These are phyloP conservation scores for Syrrhaptes paradoxus DNA, from an alignment of 2,113 vertebrate species.

Conservation along the genomic window DNA sequence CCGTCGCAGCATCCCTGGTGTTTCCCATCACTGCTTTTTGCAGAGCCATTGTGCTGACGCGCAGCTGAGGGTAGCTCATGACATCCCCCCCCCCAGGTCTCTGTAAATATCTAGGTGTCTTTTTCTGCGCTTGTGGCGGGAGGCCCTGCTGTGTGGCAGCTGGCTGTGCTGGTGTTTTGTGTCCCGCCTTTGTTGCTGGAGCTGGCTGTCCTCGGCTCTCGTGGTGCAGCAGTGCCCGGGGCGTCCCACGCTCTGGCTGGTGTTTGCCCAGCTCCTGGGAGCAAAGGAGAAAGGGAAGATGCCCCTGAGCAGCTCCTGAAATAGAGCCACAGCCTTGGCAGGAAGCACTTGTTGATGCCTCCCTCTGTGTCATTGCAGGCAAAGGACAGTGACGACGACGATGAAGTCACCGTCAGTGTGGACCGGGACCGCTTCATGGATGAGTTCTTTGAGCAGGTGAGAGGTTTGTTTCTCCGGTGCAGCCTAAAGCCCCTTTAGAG, in stretches of 20 bases:
- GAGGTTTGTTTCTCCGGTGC: neutral
- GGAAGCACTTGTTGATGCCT: neutral
- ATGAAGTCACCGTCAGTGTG: slow-evolving; percentile 82
- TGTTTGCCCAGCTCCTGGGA: neutral
- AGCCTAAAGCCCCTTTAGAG: neutral
- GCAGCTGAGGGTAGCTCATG: neutral
- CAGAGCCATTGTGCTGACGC: neutral
- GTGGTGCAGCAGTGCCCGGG: fast-evolving
- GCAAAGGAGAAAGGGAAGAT: neutral
- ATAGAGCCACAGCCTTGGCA: fast-evolving
- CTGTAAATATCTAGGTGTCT: neutral
- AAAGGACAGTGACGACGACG: slow-evolving; percentile 84
- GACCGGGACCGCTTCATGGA: slow-evolving; percentile 87
- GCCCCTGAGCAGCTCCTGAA: neutral
- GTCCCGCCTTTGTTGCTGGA: neutral
- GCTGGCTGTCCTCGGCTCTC: neutral
- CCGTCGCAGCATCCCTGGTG: neutral
- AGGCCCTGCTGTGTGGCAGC: fast-evolving
- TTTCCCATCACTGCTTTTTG: neutral
- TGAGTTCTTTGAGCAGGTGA: slow-evolving; percentile 86
- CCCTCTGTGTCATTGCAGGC: slow-evolving; percentile 60
- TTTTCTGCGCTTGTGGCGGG: fast-evolving
- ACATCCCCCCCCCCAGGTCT: neutral
- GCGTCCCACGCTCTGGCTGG: fast-evolving
- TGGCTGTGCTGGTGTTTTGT: neutral